Conservation (phyloP, 2,797 vertebrate species). For the Malacoraja senta region DNA sequence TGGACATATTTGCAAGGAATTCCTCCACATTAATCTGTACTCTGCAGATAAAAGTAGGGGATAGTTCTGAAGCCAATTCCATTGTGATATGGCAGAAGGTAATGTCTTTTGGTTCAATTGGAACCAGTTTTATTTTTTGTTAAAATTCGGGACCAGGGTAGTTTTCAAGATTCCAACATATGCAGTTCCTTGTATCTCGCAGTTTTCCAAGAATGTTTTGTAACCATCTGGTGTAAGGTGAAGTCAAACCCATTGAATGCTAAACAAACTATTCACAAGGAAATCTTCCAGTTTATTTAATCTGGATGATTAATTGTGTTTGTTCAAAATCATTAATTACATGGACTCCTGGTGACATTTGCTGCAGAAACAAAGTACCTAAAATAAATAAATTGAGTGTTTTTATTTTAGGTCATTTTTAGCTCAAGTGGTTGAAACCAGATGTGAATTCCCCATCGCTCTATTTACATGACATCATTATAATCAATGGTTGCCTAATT, state of each 20-base stretch:
- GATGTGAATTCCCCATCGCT: conserved; percentile 18
- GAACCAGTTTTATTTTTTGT: not conserved
- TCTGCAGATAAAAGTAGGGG: not conserved
- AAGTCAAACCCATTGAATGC: conserved; percentile 14
- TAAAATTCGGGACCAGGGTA: not conserved
- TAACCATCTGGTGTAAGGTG: not conserved
- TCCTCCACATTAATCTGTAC: not conserved
- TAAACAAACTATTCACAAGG: not conserved
- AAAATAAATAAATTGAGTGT: conserved; percentile 19
- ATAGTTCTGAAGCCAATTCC: no score
- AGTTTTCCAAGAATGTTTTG: not conserved
- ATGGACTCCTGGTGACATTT: not conserved
- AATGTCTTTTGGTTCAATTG: not conserved
- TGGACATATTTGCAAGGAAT: not conserved
- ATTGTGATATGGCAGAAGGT: not conserved
- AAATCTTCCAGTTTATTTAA: not conserved
- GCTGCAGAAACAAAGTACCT: not conserved
- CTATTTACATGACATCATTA: conserved; percentile 18
- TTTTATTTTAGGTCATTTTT: conserved; percentile 27
- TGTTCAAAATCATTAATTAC: conserved; percentile 34
- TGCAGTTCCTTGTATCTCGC: no score
- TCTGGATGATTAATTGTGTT: conserved; percentile 20
- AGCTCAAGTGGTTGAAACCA: not conserved
- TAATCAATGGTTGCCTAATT: not conserved
- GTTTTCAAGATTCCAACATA: not conserved